Conservation (phyloP, 2,888 invertebrate genomes). For the Erpobdella octoculata region DNA sequence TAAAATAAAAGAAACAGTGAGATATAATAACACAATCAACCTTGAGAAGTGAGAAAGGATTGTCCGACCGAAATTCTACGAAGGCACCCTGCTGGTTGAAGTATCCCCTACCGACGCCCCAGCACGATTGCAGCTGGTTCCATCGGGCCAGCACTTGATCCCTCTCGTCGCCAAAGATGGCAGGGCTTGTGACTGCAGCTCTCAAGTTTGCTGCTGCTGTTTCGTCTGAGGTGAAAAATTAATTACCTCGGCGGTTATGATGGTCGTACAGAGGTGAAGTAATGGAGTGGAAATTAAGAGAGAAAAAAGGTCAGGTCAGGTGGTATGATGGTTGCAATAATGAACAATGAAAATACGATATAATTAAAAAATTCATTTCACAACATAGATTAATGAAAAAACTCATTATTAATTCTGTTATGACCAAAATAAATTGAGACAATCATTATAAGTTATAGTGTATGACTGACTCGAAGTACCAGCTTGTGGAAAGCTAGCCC, state of each 20-base stretch:
- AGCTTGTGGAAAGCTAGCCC: too few relatives aligned
- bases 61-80: slow-evolving; percentile 75
- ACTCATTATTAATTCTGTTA: too few relatives aligned
- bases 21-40: slow-evolving; percentile 39
- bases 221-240: not conserved
- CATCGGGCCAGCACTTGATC: slow-evolving; percentile 85
- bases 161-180: slow-evolving; percentile 82
- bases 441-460: too few relatives aligned
- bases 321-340: not conserved
- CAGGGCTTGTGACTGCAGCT: slow-evolving; percentile 52
- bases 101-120: slow-evolving; percentile 61
- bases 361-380: too few relatives aligned
- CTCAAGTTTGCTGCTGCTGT: slow-evolving; percentile 37
- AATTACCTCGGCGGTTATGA: too few relatives aligned
- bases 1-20: not conserved
- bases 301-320: not conserved
- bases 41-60: slow-evolving; percentile 85
- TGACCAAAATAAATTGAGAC: too few relatives aligned
- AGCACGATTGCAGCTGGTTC: slow-evolving; percentile 73
- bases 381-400: too few relatives aligned
- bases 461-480: not conserved
- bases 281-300: too few relatives aligned
- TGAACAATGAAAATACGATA: too few relatives aligned
- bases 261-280: too few relatives aligned
- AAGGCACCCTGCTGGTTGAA: slow-evolving; percentile 63